Conservation (phyloP, 2,797 vertebrate genomes). For the Phaenicophaeus curvirostris region DNA sequence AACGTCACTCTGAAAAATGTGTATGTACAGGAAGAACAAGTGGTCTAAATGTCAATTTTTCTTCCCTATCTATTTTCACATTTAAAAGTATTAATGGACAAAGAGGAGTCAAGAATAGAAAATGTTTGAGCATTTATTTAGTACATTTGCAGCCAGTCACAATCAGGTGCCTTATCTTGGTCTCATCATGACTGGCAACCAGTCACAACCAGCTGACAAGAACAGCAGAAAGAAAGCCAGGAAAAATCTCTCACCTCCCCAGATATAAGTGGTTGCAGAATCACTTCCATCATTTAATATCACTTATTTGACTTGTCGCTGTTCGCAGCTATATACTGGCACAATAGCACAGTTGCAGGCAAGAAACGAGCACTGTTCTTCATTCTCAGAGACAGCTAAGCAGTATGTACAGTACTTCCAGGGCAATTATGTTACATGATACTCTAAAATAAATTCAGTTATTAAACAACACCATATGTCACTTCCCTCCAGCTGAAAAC, state of each 20-base stretch:
- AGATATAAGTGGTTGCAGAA: not conserved
- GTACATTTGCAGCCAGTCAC: not conserved
- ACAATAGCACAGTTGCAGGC: not conserved
- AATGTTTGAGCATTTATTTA: not conserved
- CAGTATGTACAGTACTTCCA: not conserved
- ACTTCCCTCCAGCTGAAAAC: constrained; percentile 39
- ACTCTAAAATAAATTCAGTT: constrained; percentile 51
- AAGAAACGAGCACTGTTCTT: not conserved
- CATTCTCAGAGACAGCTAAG: not conserved
- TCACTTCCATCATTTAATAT: not conserved
- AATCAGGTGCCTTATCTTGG: not conserved
- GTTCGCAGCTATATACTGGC: not conserved
- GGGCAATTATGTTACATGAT: constrained; percentile 29
- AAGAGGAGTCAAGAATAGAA: not conserved
- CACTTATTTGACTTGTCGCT: not conserved
- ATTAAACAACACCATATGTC: constrained; percentile 53
- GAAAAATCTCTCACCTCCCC: not conserved
- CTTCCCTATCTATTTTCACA: not conserved
- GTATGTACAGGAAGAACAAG: not conserved
- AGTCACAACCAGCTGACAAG: not conserved
- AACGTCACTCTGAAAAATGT: not conserved
- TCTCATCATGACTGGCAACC: not conserved
- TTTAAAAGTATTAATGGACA: not conserved
- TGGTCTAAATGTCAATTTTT: fast-evolving
- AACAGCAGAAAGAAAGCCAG: not conserved